phyloP scores from a whole-genome alignment of 2,797 vertebrate species.

The Pseudotriccus pelzelni region DNA sequence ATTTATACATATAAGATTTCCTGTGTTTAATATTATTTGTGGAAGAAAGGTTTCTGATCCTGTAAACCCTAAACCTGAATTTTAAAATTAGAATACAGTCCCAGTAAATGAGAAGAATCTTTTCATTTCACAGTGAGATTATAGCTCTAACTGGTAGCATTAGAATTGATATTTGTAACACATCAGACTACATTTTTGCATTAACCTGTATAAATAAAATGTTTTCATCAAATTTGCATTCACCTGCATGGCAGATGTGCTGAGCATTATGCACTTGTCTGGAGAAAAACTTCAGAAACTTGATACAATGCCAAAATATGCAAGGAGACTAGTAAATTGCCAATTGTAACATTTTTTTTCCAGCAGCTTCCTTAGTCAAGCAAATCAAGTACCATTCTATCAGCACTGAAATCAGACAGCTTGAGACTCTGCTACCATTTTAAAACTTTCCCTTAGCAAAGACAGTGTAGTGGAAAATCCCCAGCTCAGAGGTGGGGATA shows the following conservation, averaged over 20 bases:
- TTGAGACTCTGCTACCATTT: conserved; percentile 66
- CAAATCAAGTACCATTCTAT: conserved; percentile 61
- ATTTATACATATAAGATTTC: neutral
- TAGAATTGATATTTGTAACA: neutral
- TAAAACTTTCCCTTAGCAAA: conserved; percentile 75
- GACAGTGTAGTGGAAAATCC: conserved; percentile 78
- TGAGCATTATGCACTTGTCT: neutral
- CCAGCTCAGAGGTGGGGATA: conserved; percentile 65
- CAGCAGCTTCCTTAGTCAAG: conserved; percentile 59
- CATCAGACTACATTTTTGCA: neutral
- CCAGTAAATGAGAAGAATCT: neutral
- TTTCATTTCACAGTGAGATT: neutral
- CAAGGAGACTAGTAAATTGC: conserved; percentile 36
- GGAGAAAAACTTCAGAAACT: conserved; percentile 42
- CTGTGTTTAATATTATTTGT: neutral
- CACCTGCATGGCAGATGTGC: neutral
- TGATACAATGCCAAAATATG: conserved; percentile 46
- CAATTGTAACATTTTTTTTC: conserved; percentile 60
- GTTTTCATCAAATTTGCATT: neutral
- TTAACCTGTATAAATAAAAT: neutral
- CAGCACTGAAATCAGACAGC: conserved; percentile 62
- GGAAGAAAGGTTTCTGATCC: neutral
- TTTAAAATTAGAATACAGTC: neutral
- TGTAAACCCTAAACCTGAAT: neutral
- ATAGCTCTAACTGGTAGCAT: neutral